phyloP scores from a whole-genome alignment of 1,140 invertebrate species.

The Eueides isabella region DNA sequence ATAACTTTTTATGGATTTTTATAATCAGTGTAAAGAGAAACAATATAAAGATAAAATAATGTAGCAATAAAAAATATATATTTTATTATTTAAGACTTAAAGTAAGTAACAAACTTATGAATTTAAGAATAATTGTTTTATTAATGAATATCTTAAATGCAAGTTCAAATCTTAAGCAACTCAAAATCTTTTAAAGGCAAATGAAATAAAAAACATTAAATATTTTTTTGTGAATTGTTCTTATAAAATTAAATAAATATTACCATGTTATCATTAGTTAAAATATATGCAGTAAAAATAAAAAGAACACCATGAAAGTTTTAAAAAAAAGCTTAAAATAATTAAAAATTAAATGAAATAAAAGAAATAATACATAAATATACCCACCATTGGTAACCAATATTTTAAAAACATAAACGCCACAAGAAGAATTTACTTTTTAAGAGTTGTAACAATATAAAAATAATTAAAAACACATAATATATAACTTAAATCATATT shows the following conservation, averaged over 20 bases:
- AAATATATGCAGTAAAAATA: not conserved
- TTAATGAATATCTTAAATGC: too few relatives aligned
- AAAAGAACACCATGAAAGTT: not conserved
- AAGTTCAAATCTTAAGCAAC: too few relatives aligned
- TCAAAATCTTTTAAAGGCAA: too few relatives aligned
- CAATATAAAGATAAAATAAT: not conserved
- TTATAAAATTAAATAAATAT: not conserved
- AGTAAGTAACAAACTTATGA: too few relatives aligned
- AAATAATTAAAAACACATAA: not conserved
- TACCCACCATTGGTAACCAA: constrained; percentile 5
- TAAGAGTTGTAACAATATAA: not conserved
- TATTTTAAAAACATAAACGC: constrained; percentile 3
- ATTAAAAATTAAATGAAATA: not conserved
- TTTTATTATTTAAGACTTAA: too few relatives aligned
- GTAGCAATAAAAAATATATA: not conserved
- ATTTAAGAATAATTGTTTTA: too few relatives aligned
- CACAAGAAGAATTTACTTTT: not conserved
- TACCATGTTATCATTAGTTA: not conserved
- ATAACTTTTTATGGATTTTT: too few relatives aligned
- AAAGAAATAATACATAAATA: not conserved
- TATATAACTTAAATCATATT: not conserved
- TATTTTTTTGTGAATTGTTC: too few relatives aligned
- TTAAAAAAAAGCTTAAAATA: not conserved
- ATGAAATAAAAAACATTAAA: not conserved
- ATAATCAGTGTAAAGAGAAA: not conserved